A percentile compares a stretch with the other conserved stretches of the same genome.
Evolutionary conservation across 2,113 vertebrate genomes (phyloP).

Genomic region (Lepus europaeus): DNA sequence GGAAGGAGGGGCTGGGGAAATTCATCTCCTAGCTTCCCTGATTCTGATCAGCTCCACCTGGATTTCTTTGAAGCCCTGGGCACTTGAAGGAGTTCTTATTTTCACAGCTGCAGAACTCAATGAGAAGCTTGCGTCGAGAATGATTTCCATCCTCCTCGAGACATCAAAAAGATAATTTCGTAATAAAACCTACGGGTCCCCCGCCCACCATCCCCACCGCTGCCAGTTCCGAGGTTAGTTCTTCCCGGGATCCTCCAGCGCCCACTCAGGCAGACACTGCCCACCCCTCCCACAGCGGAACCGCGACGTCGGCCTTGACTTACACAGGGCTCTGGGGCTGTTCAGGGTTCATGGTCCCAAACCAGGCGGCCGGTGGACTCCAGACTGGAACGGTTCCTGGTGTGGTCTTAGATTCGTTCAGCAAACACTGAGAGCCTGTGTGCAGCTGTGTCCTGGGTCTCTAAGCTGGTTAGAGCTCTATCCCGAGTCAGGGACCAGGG

Average conservation of each 20-base stretch:
- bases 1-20: constrained; percentile 54
- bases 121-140: constrained; percentile 63
- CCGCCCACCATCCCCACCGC: constrained; percentile 34
- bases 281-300: background rate
- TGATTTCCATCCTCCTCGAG: constrained; percentile 74
- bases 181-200: constrained; percentile 70
- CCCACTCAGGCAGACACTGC: constrained; percentile 28
- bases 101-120: constrained; percentile 78
- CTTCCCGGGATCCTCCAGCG: constrained; percentile 60
- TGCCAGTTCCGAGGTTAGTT: constrained; percentile 67
- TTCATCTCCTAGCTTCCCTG: constrained; percentile 69
- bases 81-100: constrained; percentile 76
- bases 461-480: background rate
- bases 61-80: constrained; percentile 71
- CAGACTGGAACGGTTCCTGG: background rate
- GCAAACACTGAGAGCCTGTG: background rate
- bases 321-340: background rate
- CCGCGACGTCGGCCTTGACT: constrained; percentile 3
- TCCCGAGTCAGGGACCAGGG: background rate
- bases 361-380: constrained; percentile 26
- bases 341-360: constrained; percentile 9
- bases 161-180: constrained; percentile 75
- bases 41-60: constrained; percentile 79
- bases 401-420: constrained; percentile 26
- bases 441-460: background rate